Percentiles rank a stretch among this genome's conserved stretches.
phyloP scores from a whole-genome alignment of 30 jellyfish, hydroid and myxozoan species.

The Morbakka virulenta region DNA sequence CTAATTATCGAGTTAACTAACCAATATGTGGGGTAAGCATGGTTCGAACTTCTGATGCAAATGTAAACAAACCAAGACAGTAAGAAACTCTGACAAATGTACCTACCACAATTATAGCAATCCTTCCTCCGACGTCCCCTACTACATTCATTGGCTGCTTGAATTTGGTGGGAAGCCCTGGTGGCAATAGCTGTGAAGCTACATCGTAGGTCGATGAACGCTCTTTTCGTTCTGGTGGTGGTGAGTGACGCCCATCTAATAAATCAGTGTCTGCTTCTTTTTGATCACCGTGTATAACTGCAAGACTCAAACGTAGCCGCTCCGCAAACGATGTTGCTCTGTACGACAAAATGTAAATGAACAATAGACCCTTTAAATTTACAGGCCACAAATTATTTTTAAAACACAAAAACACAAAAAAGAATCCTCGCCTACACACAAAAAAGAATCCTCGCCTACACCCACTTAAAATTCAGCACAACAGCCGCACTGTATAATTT shows the following conservation, averaged over 20 bases:
- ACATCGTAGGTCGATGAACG: conserved; percentile 56
- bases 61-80: too few relatives aligned
- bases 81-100: too few relatives aligned
- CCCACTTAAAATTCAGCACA: too few relatives aligned
- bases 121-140: conserved; percentile 91
- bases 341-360: background rate
- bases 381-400: too few relatives aligned
- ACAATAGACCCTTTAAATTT: too few relatives aligned
- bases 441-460: background rate
- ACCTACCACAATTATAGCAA: conserved; percentile 88
- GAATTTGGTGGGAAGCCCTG: conserved; percentile 82
- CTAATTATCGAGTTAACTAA: too few relatives aligned
- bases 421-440: background rate
- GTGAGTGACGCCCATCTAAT: conserved; percentile 98
- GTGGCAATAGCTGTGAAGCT: conserved; percentile 71
- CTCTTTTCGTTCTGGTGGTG: conserved; percentile 78
- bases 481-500: too few relatives aligned
- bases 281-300: conserved; percentile 98
- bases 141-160: conserved; percentile 91
- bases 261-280: conserved; percentile 79
- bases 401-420: background rate
- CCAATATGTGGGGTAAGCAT: too few relatives aligned
- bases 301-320: conserved; percentile 87
- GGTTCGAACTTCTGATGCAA: too few relatives aligned
- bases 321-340: conserved; percentile 99